Evolutionary conservation across 2,797 vertebrate genomes (phyloP).

Genomic region (Darevskia mixta): DNA sequence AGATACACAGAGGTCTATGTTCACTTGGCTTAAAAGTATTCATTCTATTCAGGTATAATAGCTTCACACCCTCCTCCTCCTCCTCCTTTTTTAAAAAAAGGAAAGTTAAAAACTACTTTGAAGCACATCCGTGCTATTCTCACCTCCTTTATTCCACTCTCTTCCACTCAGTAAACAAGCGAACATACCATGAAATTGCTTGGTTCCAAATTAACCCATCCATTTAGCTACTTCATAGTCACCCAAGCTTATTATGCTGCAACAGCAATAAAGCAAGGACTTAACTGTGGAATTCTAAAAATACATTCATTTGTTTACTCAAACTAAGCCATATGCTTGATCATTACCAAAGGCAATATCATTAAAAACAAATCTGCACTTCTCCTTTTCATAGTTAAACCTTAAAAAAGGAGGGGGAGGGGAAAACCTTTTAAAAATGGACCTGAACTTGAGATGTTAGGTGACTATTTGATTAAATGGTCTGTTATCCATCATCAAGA

Average conservation of each 20-base stretch:
- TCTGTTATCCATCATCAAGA: conserved; percentile 45
- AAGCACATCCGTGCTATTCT: conserved; percentile 39
- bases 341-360: conserved; percentile 18
- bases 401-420: not conserved
- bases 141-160: conserved; percentile 44
- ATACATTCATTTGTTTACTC: conserved; percentile 23
- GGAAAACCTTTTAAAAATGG: not conserved
- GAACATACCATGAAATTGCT: conserved; percentile 72
- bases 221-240: conserved; percentile 62
- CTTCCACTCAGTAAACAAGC: conserved; percentile 53
- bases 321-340: conserved; percentile 46
- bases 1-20: not conserved
- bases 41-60: conserved; percentile 30
- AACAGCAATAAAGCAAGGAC: conserved; percentile 60
- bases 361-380: not conserved
- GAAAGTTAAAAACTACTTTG: conserved; percentile 36
- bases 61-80: conserved; percentile 7
- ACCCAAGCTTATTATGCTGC: conserved; percentile 46
- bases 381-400: conserved; percentile 22
- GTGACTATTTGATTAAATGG: conserved; percentile 43
- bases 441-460: conserved; percentile 30
- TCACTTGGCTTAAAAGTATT: conserved; percentile 32
- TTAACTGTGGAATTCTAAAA: conserved; percentile 47
- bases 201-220: conserved; percentile 65
- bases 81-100: not conserved